phyloP scores from a whole-genome alignment of 2,113 vertebrate species.

The Sturnira hondurensis region DNA sequence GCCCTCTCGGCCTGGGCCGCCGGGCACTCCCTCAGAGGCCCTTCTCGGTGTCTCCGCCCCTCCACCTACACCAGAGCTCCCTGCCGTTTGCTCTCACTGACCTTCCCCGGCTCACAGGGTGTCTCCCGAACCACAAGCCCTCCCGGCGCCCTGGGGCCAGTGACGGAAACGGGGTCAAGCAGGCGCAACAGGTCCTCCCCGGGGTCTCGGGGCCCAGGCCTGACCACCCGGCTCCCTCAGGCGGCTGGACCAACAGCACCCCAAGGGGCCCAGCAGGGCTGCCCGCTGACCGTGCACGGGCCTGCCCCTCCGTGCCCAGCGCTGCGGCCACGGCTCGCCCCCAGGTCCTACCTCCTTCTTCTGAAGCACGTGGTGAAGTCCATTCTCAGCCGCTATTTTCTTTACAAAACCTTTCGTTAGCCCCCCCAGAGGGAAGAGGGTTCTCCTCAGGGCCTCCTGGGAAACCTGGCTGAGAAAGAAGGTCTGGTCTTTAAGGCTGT shows the following conservation, averaged over 20 bases:
- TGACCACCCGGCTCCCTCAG: neutral
- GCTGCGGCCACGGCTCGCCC: fast-evolving
- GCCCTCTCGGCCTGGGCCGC: neutral
- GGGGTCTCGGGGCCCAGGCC: neutral
- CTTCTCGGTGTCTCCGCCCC: neutral
- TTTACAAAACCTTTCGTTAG: conserved; percentile 93
- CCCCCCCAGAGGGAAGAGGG: conserved; percentile 95
- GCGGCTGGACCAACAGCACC: neutral
- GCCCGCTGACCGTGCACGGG: fast-evolving
- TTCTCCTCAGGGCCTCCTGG: conserved; percentile 89
- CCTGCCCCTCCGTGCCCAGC: too few relatives aligned
- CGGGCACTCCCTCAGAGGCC: neutral
- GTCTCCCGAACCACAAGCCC: neutral
- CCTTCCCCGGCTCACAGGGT: fast-evolving
- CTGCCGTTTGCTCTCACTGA: neutral
- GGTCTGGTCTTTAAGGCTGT: conserved; percentile 95
- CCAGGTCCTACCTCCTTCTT: conserved; percentile 90
- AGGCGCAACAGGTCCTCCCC: too few relatives aligned
- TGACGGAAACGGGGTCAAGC: neutral
- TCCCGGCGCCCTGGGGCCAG: neutral
- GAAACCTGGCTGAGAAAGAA: conserved; percentile 98
- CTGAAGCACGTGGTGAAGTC: conserved; percentile 91
- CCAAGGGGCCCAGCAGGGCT: fast-evolving
- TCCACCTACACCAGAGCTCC: fast-evolving
- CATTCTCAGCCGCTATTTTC: conserved; percentile 92